Evolutionary conservation across 2,797 vertebrate genomes (phyloP), one percentile per base, ranked within the genome.

Genomic region (Sciurus vulgaris): DNA sequence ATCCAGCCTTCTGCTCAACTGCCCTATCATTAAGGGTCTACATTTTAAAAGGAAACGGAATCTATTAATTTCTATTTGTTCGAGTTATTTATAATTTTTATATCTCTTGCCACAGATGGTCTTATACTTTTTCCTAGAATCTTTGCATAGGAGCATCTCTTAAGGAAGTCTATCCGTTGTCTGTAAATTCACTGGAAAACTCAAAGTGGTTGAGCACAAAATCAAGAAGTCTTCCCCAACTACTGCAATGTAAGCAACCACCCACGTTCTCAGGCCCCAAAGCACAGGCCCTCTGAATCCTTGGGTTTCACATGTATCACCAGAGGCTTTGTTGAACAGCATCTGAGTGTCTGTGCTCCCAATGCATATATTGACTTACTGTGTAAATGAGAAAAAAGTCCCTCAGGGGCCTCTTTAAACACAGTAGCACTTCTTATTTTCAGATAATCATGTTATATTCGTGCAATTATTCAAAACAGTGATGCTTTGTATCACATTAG

Each of bases 11-110:
- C 54, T 89, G 69, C 26, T 83, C 56, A 63, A 70, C 74, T 74
- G 18, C 91, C 67, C 92, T 97, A 85, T 97, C 94, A 96, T 95
- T 97, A 94, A 81, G 67, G 41, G 9, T 86, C 72, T 87, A 76
- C 5, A 51, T 59, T 92, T 96, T 67, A 96, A 95, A 96, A 92
- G 26, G 47, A 96, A 97, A 86, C 82, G 9, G 41, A 76, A 28
- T 88, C 73, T 69, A n/a, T 35, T 81, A 88, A 88, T 61, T 94
- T 97, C 61, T 47, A 22, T 94, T 59, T 89, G 78, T 51, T 93
- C 94, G 51, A 63, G 78, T 81, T 91, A 49, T 54, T 93, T 96
- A 76, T 38, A n/a, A 73, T 95, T 95, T 97, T 85, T 67, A 44
- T 93, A 92, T 73, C 85, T 8, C 24, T 95, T 85, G 47, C 44